Percentiles rank a stretch among this genome's conserved stretches.
Conservation (phyloP, 2,797 vertebrate species). For the Intellagama lesueurii region DNA sequence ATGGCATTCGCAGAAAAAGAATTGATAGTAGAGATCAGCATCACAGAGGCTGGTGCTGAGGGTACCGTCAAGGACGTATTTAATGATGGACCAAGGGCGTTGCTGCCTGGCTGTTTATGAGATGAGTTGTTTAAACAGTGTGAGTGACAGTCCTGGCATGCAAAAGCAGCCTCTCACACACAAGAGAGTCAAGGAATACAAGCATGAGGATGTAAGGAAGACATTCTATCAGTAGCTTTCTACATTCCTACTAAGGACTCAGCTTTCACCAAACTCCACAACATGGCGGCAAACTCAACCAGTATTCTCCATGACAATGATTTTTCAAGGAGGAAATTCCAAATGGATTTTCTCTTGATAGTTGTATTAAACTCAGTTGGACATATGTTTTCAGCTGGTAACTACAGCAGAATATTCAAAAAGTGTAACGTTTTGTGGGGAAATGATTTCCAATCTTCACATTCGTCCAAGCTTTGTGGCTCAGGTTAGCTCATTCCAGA, state of each 20-base stretch:
- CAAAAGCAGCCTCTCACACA: conserved; percentile 34
- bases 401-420: too few species aligned
- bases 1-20: neutral
- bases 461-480: too few species aligned
- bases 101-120: conserved; percentile 8
- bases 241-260: neutral
- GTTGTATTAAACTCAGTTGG: too few species aligned
- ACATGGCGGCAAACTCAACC: too few species aligned
- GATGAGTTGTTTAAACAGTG: conserved; percentile 36
- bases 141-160: conserved; percentile 33
- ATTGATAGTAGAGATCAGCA: conserved; percentile 49
- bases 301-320: too few species aligned
- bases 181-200: conserved; percentile 7
- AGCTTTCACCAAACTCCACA: neutral
- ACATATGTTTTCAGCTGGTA: too few species aligned
- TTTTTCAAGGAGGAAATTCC: too few species aligned
- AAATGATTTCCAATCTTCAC: too few species aligned
- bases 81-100: conserved; percentile 64
- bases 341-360: too few species aligned
- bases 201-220: conserved; percentile 5
- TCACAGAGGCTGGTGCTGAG: conserved; percentile 33
- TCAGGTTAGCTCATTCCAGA: too few species aligned
- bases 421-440: too few species aligned
- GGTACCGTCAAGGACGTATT: conserved; percentile 57
- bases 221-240: neutral